Conservation (phyloP, 2,113 vertebrate species). For the Pipra filicauda region DNA sequence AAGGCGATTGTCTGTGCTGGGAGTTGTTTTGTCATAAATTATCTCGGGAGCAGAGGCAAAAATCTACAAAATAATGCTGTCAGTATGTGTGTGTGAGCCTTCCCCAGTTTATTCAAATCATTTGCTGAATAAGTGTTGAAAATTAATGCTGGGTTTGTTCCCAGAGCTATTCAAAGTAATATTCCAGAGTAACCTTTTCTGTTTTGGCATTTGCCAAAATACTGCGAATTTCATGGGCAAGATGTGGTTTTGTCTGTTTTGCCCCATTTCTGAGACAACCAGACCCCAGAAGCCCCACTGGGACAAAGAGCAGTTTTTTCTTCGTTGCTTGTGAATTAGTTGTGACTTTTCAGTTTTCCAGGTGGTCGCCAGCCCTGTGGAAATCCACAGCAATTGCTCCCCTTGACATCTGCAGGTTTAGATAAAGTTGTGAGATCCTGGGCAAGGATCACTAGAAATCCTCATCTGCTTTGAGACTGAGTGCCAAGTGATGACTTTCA, state of each 20-base stretch:
- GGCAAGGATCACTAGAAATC: not conserved
- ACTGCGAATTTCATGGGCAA: not conserved
- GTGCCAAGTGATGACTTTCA: not conserved
- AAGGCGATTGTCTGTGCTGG: not conserved
- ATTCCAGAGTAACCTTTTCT: not conserved
- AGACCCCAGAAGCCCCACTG: not conserved
- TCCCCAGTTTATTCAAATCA: not conserved
- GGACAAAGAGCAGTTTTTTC: not conserved
- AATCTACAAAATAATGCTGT: not conserved
- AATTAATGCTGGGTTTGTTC: slow-evolving; percentile 38
- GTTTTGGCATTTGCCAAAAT: not conserved
- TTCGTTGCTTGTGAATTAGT: not conserved
- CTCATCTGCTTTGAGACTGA: not conserved
- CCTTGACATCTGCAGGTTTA: not conserved
- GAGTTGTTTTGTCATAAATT: not conserved
- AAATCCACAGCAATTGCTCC: not conserved
- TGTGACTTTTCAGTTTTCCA: not conserved
- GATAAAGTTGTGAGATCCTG: not conserved
- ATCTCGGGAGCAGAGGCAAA: not conserved
- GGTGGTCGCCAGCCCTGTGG: not conserved
- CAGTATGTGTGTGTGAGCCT: not conserved
- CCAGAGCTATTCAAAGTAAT: slow-evolving; percentile 14
- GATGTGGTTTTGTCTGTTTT: not conserved
- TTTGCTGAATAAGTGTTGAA: slow-evolving; percentile 28
- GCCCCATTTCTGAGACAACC: not conserved